Conservation (phyloP, 2,113 vertebrate genomes). For the Haplochromis vanheusdeni region DNA sequence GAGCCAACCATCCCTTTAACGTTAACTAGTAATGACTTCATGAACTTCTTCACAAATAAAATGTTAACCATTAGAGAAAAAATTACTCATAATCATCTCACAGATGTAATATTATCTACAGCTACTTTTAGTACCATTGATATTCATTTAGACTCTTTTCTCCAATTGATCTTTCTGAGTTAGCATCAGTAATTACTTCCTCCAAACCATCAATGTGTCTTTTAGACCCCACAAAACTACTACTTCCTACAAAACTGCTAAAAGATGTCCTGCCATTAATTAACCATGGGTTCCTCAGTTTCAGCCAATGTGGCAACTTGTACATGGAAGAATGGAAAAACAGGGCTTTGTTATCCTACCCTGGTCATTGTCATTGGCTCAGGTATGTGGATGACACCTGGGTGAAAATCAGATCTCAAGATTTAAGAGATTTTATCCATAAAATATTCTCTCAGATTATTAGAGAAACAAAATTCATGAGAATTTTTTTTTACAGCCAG, state of each 20-base stretch:
- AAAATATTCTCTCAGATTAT: neutral
- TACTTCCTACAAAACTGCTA: neutral
- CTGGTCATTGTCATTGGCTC: neutral
- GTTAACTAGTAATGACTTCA: neutral
- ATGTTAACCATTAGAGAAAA: neutral
- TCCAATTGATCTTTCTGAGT: neutral
- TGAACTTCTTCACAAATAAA: neutral
- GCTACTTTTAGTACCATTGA: neutral
- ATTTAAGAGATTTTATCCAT: neutral
- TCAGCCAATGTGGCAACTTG: neutral
- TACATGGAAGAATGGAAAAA: neutral
- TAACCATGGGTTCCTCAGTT: neutral
- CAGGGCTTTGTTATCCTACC: neutral
- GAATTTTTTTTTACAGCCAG: neutral
- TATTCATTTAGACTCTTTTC: neutral
- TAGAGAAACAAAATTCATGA: neutral
- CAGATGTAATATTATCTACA: neutral
- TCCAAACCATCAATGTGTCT: neutral
- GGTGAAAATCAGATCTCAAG: neutral
- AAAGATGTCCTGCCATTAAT: neutral
- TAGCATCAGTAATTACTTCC: neutral
- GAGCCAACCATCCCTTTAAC: neutral
- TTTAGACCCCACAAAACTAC: neutral
- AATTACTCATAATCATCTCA: neutral
- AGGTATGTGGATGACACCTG: neutral